Evolutionary conservation across 1,140 invertebrate genomes (phyloP), one percentile per base, ranked within the genome.

Genomic region (Drosophila aff.): DNA sequence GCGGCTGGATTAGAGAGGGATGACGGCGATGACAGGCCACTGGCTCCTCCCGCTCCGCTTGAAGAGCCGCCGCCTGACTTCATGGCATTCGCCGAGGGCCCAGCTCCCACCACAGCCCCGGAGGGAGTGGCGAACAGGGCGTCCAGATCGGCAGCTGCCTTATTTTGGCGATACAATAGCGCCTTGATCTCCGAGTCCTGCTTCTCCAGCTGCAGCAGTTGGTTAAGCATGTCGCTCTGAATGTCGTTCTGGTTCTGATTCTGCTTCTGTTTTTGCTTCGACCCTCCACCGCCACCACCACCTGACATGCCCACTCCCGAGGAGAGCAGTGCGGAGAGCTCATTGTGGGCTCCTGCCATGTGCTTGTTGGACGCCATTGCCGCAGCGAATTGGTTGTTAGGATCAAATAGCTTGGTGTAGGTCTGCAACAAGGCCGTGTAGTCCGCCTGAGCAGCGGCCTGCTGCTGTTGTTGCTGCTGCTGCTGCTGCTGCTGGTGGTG

Each of bases 391-490:
- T 83, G 85, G 74, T 87, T 92, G 43, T 81, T 89, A 8, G 90
- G 81, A 76, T 92, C 92, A 16, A 92, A 92, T 0, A 92, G 64
- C 49, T 92, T 92, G 1, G 92, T 91, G 44, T 92, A 92, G 18
- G 92, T 92, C 61, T 93, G 92, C 59, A 93, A 44, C 13, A 92
- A 43, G 1, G 89, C 78, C 8, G 86, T 91, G 47, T 92, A 92
- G 33, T 92, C 89, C 5, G 89, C 77, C 43, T 82, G 81, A 4
- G 82, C 83, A 9, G 82, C 78, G 10, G 69, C 53, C 23, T 84
- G 72, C 8, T 76, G 69, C 33, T 81, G 61, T 7, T 77, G 67
- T 0, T 76, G 77, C 10, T 77, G 67, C 0, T 76, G 77, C 0
- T 67, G 76, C 11, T 80, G 78, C 11, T 85, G 81, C 4, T 84